A percentile compares a stretch with the other conserved stretches of the same genome.
phyloP scores from a whole-genome alignment of 2,888 invertebrate species.

The Drosophila vallismaia region DNA sequence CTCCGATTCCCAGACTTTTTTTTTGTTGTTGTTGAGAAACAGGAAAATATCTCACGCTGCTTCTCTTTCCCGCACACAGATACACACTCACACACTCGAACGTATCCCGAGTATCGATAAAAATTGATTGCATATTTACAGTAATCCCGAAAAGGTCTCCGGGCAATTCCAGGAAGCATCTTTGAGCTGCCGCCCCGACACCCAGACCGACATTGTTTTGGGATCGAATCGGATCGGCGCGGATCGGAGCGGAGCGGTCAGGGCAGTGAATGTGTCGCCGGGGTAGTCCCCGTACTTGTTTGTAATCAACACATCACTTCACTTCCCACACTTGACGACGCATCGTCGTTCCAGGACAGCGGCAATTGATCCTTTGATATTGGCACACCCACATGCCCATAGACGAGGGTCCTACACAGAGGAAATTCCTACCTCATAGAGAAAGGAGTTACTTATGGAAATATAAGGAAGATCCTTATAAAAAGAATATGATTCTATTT shows the following conservation, averaged over 20 bases:
- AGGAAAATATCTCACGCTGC: constrained; percentile 43
- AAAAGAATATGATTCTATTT: not conserved
- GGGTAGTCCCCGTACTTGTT: constrained; percentile 47
- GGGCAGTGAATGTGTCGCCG: constrained; percentile 39
- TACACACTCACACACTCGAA: constrained; percentile 14
- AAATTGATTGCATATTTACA: constrained; percentile 76
- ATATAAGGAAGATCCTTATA: too few species aligned
- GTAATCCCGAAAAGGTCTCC: constrained; percentile 55
- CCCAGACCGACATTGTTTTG: constrained; percentile 6
- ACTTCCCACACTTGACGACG: constrained; percentile 70
- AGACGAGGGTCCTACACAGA: constrained; percentile 6
- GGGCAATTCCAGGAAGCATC: constrained; percentile 45
- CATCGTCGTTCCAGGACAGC: constrained; percentile 23
- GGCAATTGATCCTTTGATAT: constrained; percentile 59
- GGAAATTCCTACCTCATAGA: too few species aligned
- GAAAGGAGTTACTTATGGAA: too few species aligned
- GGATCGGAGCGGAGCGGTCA: constrained; percentile 10
- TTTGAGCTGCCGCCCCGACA: constrained; percentile 37
- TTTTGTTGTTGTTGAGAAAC: constrained; percentile 32
- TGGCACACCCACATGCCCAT: constrained; percentile 63
- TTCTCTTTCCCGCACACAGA: constrained; percentile 31
- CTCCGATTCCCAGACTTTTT: constrained; percentile 14
- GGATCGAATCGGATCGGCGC: constrained; percentile 9
- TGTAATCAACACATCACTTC: constrained; percentile 76
- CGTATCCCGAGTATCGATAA: constrained; percentile 60